A percentile compares a stretch with the other conserved stretches of the same genome.
Conservation (phyloP, 2,888 invertebrate species). For the Aphidius colemani region DNA sequence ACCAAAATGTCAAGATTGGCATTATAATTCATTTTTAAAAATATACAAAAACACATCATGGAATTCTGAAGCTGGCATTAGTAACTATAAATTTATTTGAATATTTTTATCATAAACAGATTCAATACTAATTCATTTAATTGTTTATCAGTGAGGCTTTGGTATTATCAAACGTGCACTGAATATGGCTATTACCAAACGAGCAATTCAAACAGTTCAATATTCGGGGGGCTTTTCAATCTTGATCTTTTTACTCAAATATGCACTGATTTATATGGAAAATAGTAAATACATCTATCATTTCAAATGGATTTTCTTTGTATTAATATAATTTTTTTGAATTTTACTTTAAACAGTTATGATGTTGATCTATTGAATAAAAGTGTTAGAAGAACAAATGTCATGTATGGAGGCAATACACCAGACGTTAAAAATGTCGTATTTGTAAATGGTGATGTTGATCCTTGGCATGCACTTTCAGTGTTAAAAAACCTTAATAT, state of each 20-base stretch:
- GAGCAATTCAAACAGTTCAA: constrained; percentile 66
- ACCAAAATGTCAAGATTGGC: constrained; percentile 34
- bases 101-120: not conserved
- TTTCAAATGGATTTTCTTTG: not conserved
- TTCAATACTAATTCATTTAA: not conserved
- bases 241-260: constrained; percentile 61
- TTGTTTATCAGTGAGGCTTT: constrained; percentile 68
- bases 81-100: not conserved
- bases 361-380: constrained; percentile 47
- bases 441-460: constrained; percentile 67
- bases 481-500: constrained; percentile 59
- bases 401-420: constrained; percentile 61
- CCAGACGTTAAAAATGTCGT: constrained; percentile 65
- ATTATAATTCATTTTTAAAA: constrained; percentile 38
- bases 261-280: constrained; percentile 61
- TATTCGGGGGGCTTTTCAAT: constrained; percentile 66
- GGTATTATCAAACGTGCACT: constrained; percentile 85
- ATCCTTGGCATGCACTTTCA: constrained; percentile 66
- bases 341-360: constrained; percentile 39
- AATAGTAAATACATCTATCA: constrained; percentile 45
- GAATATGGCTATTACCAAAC: constrained; percentile 87
- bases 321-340: not conserved
- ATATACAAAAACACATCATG: constrained; percentile 32
- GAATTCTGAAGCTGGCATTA: constrained; percentile 36
- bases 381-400: constrained; percentile 60